phyloP scores from a whole-genome alignment of 2,113 vertebrate genomes.

The Microcebus tavaratra region DNA sequence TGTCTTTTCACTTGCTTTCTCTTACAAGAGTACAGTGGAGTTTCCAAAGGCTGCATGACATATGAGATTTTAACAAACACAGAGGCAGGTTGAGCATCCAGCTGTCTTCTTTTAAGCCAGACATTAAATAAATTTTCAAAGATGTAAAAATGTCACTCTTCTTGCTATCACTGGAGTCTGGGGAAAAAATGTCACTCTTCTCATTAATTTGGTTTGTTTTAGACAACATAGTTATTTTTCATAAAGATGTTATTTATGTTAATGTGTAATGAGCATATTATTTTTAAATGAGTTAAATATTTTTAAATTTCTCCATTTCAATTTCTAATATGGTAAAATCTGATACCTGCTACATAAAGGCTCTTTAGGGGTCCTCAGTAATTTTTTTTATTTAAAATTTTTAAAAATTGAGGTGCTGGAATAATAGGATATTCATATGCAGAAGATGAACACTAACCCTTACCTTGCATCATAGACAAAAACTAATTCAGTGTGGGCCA shows the following conservation, averaged over 20 bases:
- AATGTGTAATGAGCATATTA: neutral
- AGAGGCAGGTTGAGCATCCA: neutral
- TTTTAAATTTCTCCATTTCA: slow-evolving; percentile 2
- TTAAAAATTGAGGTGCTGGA: neutral
- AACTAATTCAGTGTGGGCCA: neutral
- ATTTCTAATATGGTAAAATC: neutral
- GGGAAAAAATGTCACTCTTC: neutral
- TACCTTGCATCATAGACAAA: neutral
- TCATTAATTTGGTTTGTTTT: neutral
- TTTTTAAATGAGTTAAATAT: slow-evolving; percentile 4
- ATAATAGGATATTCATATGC: neutral
- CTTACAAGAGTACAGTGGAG: neutral
- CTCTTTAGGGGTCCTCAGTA: neutral
- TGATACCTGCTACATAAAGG: neutral
- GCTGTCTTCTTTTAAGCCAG: neutral
- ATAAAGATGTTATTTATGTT: neutral
- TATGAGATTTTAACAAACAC: neutral
- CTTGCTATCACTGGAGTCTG: no score
- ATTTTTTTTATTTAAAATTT: neutral
- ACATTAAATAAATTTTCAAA: slow-evolving; percentile 26
- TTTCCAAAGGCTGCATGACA: neutral
- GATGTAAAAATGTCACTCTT: neutral
- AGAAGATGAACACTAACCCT: neutral
- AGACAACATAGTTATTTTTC: neutral
- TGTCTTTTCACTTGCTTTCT: neutral